phyloP scores from a whole-genome alignment of 23 tunicate genomes.

The Styela clava region DNA sequence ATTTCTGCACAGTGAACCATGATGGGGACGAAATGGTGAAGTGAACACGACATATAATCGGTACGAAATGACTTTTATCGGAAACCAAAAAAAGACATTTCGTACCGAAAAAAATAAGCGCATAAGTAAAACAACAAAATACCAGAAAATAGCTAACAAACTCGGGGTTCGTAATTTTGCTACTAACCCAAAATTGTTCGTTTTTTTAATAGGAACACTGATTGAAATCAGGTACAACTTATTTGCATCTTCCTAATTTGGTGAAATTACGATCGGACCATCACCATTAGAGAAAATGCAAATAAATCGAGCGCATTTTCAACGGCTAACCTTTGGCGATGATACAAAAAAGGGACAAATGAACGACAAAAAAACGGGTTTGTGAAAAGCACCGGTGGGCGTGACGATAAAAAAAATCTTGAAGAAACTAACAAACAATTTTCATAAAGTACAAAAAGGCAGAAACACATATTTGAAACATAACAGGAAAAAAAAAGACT shows the following conservation, averaged over 20 bases:
- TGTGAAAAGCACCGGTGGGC: neutral
- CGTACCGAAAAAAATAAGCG: neutral
- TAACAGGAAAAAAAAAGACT: no score
- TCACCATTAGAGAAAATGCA: no score
- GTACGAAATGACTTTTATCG: neutral
- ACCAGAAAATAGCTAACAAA: no score
- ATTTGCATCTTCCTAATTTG: no score
- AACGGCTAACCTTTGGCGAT: no score
- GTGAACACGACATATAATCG: neutral
- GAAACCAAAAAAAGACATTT: neutral
- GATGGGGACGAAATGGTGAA: neutral
- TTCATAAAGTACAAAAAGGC: neutral
- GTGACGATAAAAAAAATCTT: neutral
- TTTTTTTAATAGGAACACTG: no score
- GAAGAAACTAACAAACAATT: neutral
- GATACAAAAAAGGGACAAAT: neutral
- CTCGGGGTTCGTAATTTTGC: no score
- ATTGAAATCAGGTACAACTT: no score
- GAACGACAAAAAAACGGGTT: neutral
- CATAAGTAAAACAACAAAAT: neutral
- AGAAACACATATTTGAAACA: neutral
- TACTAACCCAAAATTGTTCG: no score
- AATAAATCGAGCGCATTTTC: no score
- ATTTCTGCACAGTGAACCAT: neutral
- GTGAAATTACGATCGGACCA: no score